Evolutionary conservation across 2,797 vertebrate genomes (phyloP), one percentile per base, ranked within the genome.

Genomic region (Aldrovandia affinis): DNA sequence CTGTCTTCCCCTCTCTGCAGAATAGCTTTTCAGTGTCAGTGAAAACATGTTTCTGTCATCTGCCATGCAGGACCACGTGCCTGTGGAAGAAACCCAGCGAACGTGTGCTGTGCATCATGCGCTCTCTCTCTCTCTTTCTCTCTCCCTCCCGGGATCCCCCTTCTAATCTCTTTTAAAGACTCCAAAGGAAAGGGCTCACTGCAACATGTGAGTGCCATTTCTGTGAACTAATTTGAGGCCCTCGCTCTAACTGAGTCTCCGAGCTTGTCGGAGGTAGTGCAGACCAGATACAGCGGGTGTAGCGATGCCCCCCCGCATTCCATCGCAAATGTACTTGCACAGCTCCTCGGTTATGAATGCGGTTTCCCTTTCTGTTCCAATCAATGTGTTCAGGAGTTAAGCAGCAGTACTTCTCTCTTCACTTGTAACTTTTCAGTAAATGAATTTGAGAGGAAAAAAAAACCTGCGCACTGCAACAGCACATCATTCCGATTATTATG

Each of bases 111-210:
- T 57, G 57, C 57, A 3, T 59, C 73, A 44, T 36, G 30, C 25
- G 22, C 54, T 4, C 54, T 39, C 52, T 59, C 54, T 81, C 30
- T 59, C 12, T 59, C 54, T 75, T 15, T 8, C 80, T 20, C 57
- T 82, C 39, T 78, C 80, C 22, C 59, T 65, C 20, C 42, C 18
- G 9, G 2, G 42, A 22, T 39, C 55, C 3, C 6, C 44, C 33
- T 47, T 20, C 68, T 85, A 68, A 68, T 82, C 57, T 85, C 42
- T 79, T 70, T 82, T 54, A 82, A 85, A 82, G 33, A 57, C 39
- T 28, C 54, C 22, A 22, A 18, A 78, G 52, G 42, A 52, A 36
- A 85, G 70, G 52, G 18, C 33, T 22, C 25, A 30, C 28, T 65
- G 36, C 36, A 50, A 39, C 28, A 30, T 73, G 44, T 20, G 42